Base-by-base conservation (phyloP, 2,888 invertebrate genomes). In the Matsumyia berberina region DNA sequence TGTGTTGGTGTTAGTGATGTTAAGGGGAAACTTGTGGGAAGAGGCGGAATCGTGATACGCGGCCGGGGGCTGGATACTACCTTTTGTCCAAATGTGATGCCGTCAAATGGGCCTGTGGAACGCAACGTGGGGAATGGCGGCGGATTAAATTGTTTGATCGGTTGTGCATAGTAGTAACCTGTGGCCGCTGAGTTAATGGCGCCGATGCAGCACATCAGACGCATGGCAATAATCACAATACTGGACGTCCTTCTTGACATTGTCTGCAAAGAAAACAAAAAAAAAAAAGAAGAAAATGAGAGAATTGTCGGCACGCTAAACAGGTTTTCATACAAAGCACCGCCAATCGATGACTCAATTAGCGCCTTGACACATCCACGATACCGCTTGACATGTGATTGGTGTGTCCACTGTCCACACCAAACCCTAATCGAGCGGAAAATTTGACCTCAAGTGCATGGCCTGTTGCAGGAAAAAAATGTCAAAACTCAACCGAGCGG, bases 111-210 rank as follows among this genome's bases (percentile, higher is more conserved):
- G 69, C 74, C 83, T 69, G 74, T 42, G 44, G 80, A 60, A 35
- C 58, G 80, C 64, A 80, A 58, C 8, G 78, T 46, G 2, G 87
- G 69, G 9, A 87, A 86, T 39, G 87, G 12, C 3, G 86, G 66
- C 2, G 87, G 24, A 58, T 70, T 80, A 76, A 53, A 85, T 3
- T 69, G 74, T 46, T 64, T 70, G 33, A 69, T 74, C 9, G 90
- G 90, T 9, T 88, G 87, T 51, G 89, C 88, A 58, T 90, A 90
- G 72, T 88, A 87, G 53, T 91, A 90, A 24, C 91, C 90, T 29
- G 60, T 73, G 1, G 78, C 49, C 51, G 86, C 78, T 24, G 80
- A 37, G 31, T 53, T 58, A 17, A 35, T 57, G 7, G 5, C 35
- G 0, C 55, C 57, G 29, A 67, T 15, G 24, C 53, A 60, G 44